A percentile compares a stretch with the other conserved stretches of the same genome.
These are phyloP conservation scores for Echinometra lucunter DNA, from an alignment of 53 echinoderm and acorn worm species.

Conservation along the genomic window DNA sequence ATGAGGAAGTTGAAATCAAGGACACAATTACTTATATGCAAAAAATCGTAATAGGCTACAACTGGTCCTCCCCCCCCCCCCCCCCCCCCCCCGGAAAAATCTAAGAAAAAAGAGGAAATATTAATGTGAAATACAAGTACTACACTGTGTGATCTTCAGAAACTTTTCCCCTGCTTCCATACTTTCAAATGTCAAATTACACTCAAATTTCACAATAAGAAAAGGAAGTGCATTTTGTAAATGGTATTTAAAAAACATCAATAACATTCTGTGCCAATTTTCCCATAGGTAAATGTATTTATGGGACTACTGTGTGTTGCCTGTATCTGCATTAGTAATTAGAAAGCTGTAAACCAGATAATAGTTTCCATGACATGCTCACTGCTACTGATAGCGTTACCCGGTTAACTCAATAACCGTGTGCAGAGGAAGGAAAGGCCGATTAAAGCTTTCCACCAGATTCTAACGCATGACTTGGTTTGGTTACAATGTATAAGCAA, in stretches of 20 bases:
- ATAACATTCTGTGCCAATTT: not conserved
- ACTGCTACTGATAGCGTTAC: not conserved
- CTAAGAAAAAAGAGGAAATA: too few species aligned
- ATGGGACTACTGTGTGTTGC: not conserved
- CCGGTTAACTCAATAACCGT: not conserved
- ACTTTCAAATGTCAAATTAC: not conserved
- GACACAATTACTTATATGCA: not conserved
- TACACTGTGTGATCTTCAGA: not conserved
- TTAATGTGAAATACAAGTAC: too few species aligned
- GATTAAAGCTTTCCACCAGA: not conserved
- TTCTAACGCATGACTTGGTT: not conserved
- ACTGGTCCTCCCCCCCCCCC: too few species aligned
- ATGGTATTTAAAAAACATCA: not conserved
- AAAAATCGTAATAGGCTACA: too few species aligned
- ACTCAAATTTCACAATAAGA: not conserved
- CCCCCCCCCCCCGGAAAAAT: too few species aligned
- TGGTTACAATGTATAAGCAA: not conserved
- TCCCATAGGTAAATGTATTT: not conserved
- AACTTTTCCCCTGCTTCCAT: not conserved
- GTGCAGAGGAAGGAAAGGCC: not conserved
- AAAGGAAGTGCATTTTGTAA: not conserved
- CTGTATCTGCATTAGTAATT: conserved; percentile 14
- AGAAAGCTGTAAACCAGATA: conserved; percentile 7
- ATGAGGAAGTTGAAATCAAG: not conserved
- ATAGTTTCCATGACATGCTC: conserved; percentile 21